A percentile compares a stretch with the other conserved stretches of the same genome.
Evolutionary conservation across 2,797 vertebrate species (phyloP).

Genomic region (Microcaecilia unicolor): DNA sequence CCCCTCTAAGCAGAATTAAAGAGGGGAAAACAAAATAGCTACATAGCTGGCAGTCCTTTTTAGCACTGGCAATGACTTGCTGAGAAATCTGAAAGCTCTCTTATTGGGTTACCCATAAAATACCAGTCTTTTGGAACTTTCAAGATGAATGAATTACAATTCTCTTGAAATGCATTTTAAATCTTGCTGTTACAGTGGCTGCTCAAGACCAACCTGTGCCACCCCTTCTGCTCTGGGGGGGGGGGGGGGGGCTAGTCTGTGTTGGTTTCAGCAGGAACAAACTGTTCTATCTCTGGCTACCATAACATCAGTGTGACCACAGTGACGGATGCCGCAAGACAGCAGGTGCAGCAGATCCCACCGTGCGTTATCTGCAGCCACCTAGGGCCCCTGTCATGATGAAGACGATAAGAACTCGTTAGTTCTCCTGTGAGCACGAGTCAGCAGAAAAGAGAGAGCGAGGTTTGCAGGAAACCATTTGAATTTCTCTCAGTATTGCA

Average conservation of each 20-base stretch:
- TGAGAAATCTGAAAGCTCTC: too few species aligned
- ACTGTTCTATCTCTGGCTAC: not conserved
- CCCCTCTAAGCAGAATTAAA: too few species aligned
- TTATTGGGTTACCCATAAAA: too few species aligned
- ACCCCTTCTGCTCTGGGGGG: conserved; percentile 26
- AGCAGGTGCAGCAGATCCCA: conserved; percentile 19
- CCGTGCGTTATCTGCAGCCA: conserved; percentile 2
- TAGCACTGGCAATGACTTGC: too few species aligned
- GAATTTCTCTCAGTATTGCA: too few species aligned
- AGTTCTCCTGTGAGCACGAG: not conserved
- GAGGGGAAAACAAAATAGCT: too few species aligned
- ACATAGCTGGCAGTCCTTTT: too few species aligned
- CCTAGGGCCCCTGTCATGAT: conserved; percentile 21
- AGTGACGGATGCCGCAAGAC: not conserved
- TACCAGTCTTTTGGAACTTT: too few species aligned
- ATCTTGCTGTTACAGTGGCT: too few species aligned
- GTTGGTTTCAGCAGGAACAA: not conserved
- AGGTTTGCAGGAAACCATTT: too few species aligned
- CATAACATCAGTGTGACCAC: not conserved
- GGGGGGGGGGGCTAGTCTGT: accelerated
- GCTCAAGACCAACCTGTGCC: conserved; percentile 6
- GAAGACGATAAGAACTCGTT: conserved; percentile 9
- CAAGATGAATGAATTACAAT: too few species aligned
- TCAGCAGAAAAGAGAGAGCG: not conserved
- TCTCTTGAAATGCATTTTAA: too few species aligned